Percentiles rank a stretch among this genome's conserved stretches.
phyloP scores from a whole-genome alignment of 2,113 vertebrate species.

The Lophura nycthemera region DNA sequence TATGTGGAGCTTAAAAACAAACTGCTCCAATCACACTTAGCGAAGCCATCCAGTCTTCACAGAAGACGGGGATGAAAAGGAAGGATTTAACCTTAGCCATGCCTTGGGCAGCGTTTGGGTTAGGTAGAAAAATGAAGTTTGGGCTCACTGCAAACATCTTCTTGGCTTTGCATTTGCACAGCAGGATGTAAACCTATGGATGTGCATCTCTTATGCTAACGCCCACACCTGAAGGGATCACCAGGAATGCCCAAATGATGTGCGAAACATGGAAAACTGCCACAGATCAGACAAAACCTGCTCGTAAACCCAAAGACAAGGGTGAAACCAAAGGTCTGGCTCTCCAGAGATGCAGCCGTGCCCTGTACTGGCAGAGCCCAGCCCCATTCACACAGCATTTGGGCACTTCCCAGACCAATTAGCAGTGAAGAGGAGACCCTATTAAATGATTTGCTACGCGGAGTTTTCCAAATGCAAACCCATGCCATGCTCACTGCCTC shows the following conservation, averaged over 20 bases:
- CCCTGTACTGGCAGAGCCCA: too few relatives aligned
- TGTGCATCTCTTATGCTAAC: background rate
- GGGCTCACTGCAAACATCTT: slow-evolving; percentile 15
- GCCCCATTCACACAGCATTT: background rate
- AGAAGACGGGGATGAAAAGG: slow-evolving; percentile 52
- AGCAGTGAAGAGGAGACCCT: background rate
- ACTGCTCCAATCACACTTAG: slow-evolving; percentile 84
- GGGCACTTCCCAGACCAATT: background rate
- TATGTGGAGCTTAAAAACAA: slow-evolving; percentile 86
- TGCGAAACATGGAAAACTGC: fast-evolving
- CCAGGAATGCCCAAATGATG: background rate
- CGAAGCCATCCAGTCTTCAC: slow-evolving; percentile 72
- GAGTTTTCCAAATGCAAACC: background rate
- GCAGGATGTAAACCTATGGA: background rate
- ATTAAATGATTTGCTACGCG: background rate
- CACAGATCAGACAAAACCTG: background rate
- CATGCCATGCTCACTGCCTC: background rate
- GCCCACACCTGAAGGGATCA: background rate
- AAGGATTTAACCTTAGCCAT: slow-evolving; percentile 68
- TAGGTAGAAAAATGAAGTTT: background rate
- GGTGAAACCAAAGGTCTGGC: too few relatives aligned
- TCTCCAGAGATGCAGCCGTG: background rate
- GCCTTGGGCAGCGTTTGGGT: slow-evolving; percentile 45
- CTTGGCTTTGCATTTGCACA: slow-evolving; percentile 1
- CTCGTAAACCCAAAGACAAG: too few relatives aligned